Conservation (phyloP, 1,140 invertebrate genomes). For the Acromyrmex heyeri region DNA sequence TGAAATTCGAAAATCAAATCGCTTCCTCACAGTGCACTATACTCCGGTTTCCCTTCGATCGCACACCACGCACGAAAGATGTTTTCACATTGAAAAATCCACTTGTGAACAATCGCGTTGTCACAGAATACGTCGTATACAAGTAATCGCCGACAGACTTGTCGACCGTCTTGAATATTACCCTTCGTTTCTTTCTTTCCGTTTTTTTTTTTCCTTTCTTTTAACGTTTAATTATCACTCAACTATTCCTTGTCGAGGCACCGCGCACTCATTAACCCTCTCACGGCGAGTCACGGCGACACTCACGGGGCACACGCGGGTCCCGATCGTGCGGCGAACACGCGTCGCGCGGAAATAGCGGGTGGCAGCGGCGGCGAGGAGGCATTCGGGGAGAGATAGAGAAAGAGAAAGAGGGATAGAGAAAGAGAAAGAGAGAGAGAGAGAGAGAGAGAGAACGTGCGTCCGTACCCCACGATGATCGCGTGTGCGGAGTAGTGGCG, state of each 20-base stretch:
- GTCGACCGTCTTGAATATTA: neutral
- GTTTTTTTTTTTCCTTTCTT: neutral
- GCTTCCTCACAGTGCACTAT: constrained; percentile 10
- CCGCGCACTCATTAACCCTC: constrained; percentile 62
- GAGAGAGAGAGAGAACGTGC: neutral
- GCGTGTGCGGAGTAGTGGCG: constrained; percentile 61
- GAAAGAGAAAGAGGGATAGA: neutral
- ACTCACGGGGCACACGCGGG: constrained; percentile 57
- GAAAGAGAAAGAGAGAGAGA: neutral
- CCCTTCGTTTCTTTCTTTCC: neutral
- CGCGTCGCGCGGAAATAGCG: constrained; percentile 70
- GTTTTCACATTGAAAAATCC: constrained; percentile 37
- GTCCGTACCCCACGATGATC: constrained; percentile 61
- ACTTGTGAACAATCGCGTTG: neutral
- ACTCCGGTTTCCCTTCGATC: constrained; percentile 20
- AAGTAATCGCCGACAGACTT: neutral
- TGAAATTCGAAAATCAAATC: neutral
- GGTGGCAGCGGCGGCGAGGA: constrained; percentile 55
- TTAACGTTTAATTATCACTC: neutral
- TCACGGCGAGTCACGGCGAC: constrained; percentile 65
- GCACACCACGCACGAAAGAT: constrained; percentile 10
- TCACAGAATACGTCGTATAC: neutral
- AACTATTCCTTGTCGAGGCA: neutral
- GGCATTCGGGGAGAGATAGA: constrained; percentile 44
- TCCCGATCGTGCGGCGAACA: constrained; percentile 72